phyloP scores from a whole-genome alignment of 2,113 vertebrate genomes.

The Colossoma macropomum region DNA sequence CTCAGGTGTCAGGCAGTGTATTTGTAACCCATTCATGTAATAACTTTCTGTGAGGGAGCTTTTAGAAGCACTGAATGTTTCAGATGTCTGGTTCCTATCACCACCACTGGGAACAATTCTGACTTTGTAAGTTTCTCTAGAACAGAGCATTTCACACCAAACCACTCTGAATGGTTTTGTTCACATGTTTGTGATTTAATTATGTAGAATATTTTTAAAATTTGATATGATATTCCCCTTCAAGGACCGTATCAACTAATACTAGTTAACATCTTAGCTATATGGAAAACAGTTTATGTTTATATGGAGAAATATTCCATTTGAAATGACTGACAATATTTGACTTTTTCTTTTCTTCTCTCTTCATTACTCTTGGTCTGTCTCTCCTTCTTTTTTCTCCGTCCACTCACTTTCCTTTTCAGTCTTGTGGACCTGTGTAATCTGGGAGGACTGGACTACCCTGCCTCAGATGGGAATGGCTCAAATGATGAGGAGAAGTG shows the following conservation, averaged over 20 bases:
- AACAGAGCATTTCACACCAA: too few relatives aligned
- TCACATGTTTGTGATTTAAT: too few relatives aligned
- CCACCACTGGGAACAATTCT: neutral
- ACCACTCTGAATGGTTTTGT: too few relatives aligned
- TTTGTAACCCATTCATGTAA: neutral
- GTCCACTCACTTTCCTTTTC: neutral
- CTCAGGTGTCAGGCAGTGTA: too few relatives aligned
- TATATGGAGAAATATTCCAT: too few relatives aligned
- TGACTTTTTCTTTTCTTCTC: neutral
- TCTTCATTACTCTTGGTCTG: neutral
- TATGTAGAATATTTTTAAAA: too few relatives aligned
- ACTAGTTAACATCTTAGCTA: neutral
- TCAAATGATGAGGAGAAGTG: conserved; percentile 52
- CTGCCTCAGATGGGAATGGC: conserved; percentile 59
- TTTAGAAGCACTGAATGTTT: neutral
- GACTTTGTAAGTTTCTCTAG: too few relatives aligned
- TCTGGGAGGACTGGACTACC: conserved; percentile 72
- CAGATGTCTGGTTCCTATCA: neutral
- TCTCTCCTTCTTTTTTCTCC: neutral
- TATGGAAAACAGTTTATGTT: neutral
- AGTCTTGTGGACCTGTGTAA: conserved; percentile 79
- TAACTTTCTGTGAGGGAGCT: neutral
- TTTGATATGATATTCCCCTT: too few relatives aligned
- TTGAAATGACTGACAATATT: too few relatives aligned
- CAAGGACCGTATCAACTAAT: too few relatives aligned